phyloP scores from a whole-genome alignment of 2,888 invertebrate genomes.

The Mellilla xanthometata region DNA sequence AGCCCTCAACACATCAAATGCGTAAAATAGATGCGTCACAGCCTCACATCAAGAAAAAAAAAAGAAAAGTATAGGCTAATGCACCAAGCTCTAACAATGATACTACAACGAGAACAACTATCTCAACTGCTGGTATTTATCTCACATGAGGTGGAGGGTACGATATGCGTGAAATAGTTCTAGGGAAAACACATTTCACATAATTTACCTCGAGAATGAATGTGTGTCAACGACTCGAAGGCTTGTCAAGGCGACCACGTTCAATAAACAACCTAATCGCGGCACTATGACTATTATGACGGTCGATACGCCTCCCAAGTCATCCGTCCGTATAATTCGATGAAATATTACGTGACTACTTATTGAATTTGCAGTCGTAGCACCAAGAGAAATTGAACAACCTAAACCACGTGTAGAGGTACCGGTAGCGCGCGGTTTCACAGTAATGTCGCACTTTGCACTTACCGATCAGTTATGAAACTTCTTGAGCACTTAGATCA shows the following conservation, averaged over 20 bases:
- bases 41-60: conserved; percentile 49
- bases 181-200: conserved; percentile 27
- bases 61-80: conserved; percentile 38
- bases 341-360: conserved; percentile 42
- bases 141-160: neutral
- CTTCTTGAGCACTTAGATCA: conserved; percentile 78
- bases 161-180: conserved; percentile 2
- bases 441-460: conserved; percentile 62
- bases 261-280: conserved; percentile 71
- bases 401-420: conserved; percentile 75
- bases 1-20: too few relatives aligned
- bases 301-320: conserved; percentile 42
- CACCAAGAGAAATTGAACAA: conserved; percentile 58
- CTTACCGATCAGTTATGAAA: conserved; percentile 77
- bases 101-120: conserved; percentile 8
- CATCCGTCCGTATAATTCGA: conserved; percentile 37
- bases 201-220: conserved; percentile 55
- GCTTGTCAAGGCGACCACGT: conserved; percentile 76
- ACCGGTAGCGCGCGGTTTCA: conserved; percentile 75
- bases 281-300: conserved; percentile 46
- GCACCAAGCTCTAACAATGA: conserved; percentile 9
- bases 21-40: conserved; percentile 61
- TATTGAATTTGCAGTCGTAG: conserved; percentile 54
- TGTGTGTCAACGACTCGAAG: conserved; percentile 61
- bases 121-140: conserved; percentile 5